Conservation (phyloP, 2,888 invertebrate genomes). For the Drosophila mimetica region DNA sequence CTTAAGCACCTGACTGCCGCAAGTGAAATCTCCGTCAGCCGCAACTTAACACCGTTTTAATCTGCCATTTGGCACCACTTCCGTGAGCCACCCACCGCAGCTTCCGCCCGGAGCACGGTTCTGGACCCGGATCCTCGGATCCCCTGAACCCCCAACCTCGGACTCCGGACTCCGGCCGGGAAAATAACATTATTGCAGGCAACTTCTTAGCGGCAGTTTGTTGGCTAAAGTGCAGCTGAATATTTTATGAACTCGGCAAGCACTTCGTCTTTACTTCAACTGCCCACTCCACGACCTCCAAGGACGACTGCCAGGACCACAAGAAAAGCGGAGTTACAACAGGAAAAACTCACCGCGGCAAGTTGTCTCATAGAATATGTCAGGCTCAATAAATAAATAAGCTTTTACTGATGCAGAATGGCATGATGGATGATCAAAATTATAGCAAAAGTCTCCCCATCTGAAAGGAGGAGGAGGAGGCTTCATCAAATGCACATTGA, state of each 20-base stretch:
- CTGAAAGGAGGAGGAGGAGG: no score
- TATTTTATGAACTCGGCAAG: conserved; percentile 78
- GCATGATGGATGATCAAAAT: conserved; percentile 12
- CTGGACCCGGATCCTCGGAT: conserved; percentile 41
- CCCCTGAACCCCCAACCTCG: conserved; percentile 31
- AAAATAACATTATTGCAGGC: conserved; percentile 73
- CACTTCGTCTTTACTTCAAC: conserved; percentile 65
- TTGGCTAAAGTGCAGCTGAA: conserved; percentile 79
- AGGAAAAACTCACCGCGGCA: conserved; percentile 37
- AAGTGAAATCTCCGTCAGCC: conserved; percentile 53
- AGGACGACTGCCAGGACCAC: conserved; percentile 12
- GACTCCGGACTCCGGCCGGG: conserved; percentile 59
- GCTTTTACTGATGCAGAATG: conserved; percentile 17
- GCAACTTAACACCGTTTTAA: conserved; percentile 74
- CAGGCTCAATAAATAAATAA: conserved; percentile 56
- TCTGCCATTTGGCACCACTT: conserved; percentile 73
- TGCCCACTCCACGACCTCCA: conserved; percentile 36
- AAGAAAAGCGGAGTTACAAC: conserved; percentile 12
- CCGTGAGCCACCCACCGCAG: conserved; percentile 24
- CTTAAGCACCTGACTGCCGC: conserved; percentile 49
- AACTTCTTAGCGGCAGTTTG: conserved; percentile 75
- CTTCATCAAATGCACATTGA: no score
- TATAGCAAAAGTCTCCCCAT: no score
- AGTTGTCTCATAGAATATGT: conserved; percentile 52
- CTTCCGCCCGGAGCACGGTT: conserved; percentile 49